Evolutionary conservation across 2,888 invertebrate genomes (phyloP).

Genomic region (Hofmannophila pseudospretella): DNA sequence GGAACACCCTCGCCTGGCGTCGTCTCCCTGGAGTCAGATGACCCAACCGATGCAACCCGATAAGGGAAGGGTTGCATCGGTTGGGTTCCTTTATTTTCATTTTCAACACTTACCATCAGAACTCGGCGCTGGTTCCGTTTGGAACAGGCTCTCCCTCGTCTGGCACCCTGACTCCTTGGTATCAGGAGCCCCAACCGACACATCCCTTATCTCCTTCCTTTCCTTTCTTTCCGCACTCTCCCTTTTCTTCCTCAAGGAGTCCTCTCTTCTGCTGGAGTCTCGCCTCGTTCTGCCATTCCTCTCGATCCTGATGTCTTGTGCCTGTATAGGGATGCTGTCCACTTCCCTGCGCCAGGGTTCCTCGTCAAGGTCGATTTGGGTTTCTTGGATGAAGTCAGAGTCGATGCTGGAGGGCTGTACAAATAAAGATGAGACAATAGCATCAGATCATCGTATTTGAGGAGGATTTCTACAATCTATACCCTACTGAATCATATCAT

Average conservation of each 20-base stretch:
- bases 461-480: too few species aligned
- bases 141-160: constrained; percentile 87
- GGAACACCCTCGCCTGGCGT: too few species aligned
- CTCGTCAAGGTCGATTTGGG: constrained; percentile 55
- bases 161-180: constrained; percentile 81
- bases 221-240: constrained; percentile 37
- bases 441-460: too few species aligned
- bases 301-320: constrained; percentile 52
- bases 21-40: too few species aligned
- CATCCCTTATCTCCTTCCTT: constrained; percentile 59
- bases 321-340: constrained; percentile 37
- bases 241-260: constrained; percentile 49
- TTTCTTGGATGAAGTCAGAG: constrained; percentile 62
- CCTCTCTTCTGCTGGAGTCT: constrained; percentile 43
- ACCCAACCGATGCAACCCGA: too few species aligned
- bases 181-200: constrained; percentile 64
- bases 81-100: too few species aligned
- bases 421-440: too few species aligned
- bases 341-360: constrained; percentile 57
- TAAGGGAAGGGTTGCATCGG: too few species aligned
- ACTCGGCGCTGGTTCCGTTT: constrained; percentile 56
- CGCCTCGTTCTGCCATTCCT: constrained; percentile 51
- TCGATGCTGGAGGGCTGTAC: constrained; percentile 61
- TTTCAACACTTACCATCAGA: constrained; percentile 60
- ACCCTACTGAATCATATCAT: too few species aligned